Percentiles rank a stretch among this genome's conserved stretches.
Evolutionary conservation across 2,797 vertebrate genomes (phyloP).

Genomic region (Bufotes viridis): DNA sequence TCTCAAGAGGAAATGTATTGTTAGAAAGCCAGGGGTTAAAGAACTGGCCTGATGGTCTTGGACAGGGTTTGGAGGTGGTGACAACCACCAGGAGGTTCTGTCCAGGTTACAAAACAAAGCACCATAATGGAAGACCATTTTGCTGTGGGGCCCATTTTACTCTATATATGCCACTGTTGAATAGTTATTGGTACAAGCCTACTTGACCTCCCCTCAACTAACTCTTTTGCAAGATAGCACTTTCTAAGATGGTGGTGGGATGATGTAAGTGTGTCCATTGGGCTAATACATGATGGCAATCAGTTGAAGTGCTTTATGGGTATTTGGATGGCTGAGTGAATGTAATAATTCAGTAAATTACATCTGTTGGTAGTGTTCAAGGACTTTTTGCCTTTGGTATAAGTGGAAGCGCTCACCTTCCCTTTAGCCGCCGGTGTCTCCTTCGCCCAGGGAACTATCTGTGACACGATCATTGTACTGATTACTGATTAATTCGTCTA

Average conservation of each 20-base stretch:
- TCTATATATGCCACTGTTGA: background rate
- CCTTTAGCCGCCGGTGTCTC: background rate
- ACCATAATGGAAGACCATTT: background rate
- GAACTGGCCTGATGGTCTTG: background rate
- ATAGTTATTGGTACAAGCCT: background rate
- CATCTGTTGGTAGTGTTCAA: background rate
- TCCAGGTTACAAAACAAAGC: background rate
- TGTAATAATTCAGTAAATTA: background rate
- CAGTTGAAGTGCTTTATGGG: background rate
- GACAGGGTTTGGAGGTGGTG: background rate
- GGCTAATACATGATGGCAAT: background rate
- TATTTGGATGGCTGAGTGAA: background rate
- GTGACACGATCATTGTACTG: slow-evolving; percentile 48
- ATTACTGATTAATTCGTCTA: slow-evolving; percentile 59
- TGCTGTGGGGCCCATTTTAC: background rate
- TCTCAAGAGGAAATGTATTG: background rate
- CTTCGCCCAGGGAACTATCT: background rate
- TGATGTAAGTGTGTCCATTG: background rate
- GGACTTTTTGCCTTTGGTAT: slow-evolving; percentile 6
- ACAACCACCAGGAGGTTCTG: background rate
- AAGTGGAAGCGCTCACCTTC: slow-evolving; percentile 4
- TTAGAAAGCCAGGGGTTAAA: background rate
- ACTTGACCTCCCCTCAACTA: background rate
- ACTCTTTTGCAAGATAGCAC: background rate
- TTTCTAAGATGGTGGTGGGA: background rate